Conservation (phyloP, 2,113 vertebrate species). For the Petaurus breviceps region DNA sequence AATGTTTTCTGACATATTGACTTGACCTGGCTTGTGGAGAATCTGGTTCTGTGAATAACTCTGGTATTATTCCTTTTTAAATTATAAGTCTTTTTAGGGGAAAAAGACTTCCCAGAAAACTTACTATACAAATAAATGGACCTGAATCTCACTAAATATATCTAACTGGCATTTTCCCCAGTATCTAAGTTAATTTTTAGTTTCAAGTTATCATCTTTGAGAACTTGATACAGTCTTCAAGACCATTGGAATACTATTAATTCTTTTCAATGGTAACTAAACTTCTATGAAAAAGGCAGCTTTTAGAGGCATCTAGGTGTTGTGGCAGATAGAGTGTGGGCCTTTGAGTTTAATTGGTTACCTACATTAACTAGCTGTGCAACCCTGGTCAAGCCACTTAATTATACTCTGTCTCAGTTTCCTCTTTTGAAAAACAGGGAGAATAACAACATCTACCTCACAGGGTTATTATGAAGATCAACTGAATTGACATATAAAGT, state of each 20-base stretch:
- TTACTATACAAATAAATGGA: background rate
- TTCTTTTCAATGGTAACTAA: background rate
- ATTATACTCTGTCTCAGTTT: too few species aligned
- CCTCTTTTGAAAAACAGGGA: too few species aligned
- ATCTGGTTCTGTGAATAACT: too few species aligned
- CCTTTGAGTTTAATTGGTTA: too few species aligned
- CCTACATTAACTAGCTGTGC: too few species aligned
- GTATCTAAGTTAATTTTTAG: background rate
- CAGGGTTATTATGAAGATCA: too few species aligned
- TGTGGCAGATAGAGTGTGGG: background rate
- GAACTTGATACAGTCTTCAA: conserved; percentile 1
- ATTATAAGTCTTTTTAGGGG: background rate
- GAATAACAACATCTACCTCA: too few species aligned
- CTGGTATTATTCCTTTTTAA: background rate
- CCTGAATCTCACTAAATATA: background rate
- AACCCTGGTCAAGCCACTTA: too few species aligned
- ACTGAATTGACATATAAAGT: background rate
- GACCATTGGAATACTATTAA: background rate
- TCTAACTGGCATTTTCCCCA: background rate
- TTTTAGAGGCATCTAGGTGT: background rate
- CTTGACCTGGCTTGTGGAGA: too few species aligned
- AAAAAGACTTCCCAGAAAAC: background rate
- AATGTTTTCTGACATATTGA: too few species aligned
- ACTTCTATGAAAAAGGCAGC: background rate
- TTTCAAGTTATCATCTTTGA: background rate